Evolutionary conservation across 2,888 invertebrate genomes (phyloP), one percentile per base, ranked within the genome.

Genomic region (Phengaris arion): DNA sequence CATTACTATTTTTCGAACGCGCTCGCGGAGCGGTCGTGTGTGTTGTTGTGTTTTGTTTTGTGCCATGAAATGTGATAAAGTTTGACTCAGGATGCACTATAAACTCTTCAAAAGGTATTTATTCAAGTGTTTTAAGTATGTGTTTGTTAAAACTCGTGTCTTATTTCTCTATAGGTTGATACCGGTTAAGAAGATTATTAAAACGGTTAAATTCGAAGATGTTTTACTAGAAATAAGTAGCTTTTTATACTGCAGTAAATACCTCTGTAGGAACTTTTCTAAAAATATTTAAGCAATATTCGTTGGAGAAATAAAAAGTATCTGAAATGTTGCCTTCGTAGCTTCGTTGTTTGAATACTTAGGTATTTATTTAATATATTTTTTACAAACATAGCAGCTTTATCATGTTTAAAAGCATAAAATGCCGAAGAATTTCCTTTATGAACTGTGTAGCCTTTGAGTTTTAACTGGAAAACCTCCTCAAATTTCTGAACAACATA

Each of bases 81-180:
- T 75, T 72, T n/a, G 72, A 75, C 74, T 78, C 76, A 88, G 90
- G 89, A 93, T 93, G 93, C 93, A 93, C 87, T 93, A 92, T 81
- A 93, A 93, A 82, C 82, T 93, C 76, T 92, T 93, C 81, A 91
- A 89, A 84, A 92, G 93, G 93, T 93, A 84, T 78, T 55, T 74
- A 75, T 79, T 77, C 79, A 74, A 51, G 64, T 64, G 48, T 64
- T 15, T 74, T 15, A 70, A 7, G 6, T 48, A 48, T 10, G 12
- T 45, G 57, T n/a, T 45, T 46, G 45, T 74, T 52, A 12, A 12
- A 6, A 46, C 8, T 55, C 5, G 22, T 48, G 10, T 46, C 12
- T 72, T 22, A 9, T 22, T 10, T 9, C 2, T 9, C 15, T 9
- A 12, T 52, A 51, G 9, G 12, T 2, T 2, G 10, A 35, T 22